Conservation (phyloP, 2,113 vertebrate species). For the Cercopithecus mona region DNA sequence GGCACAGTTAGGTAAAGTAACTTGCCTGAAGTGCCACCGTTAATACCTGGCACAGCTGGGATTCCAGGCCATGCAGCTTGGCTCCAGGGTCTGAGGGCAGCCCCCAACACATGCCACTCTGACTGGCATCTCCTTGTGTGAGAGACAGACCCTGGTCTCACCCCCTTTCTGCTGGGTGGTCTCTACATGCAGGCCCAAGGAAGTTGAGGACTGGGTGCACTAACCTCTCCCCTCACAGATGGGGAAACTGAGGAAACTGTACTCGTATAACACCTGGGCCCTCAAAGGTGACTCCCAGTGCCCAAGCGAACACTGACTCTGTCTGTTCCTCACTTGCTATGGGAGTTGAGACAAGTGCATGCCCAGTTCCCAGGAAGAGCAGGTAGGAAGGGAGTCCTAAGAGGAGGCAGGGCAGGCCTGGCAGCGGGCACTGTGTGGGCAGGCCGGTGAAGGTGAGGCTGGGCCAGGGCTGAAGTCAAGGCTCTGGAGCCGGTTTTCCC, state of each 20-base stretch:
- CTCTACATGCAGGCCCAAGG: background rate
- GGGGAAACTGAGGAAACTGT: background rate
- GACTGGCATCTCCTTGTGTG: background rate
- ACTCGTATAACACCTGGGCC: background rate
- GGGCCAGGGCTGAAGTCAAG: slow-evolving; percentile 43
- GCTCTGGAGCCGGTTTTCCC: slow-evolving; percentile 75
- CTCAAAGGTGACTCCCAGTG: background rate
- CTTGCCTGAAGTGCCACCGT: background rate
- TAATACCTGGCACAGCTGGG: background rate
- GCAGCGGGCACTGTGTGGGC: slow-evolving; percentile 13
- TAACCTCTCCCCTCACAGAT: background rate
- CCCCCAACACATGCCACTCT: accelerated
- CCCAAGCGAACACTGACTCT: background rate
- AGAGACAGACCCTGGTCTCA: background rate
- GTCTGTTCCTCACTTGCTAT: background rate
- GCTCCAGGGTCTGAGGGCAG: background rate
- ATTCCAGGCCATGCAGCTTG: background rate
- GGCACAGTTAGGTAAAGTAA: background rate
- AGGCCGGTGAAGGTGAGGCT: slow-evolving; percentile 41
- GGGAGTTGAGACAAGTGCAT: background rate
- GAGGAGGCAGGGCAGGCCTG: slow-evolving; percentile 55
- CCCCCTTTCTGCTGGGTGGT: background rate
- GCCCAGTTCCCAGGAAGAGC: background rate
- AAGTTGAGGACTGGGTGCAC: background rate
- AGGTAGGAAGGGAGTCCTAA: slow-evolving; percentile 52